Evolutionary conservation across 2,797 vertebrate genomes (phyloP).

Genomic region (Enteromius treurensis): DNA sequence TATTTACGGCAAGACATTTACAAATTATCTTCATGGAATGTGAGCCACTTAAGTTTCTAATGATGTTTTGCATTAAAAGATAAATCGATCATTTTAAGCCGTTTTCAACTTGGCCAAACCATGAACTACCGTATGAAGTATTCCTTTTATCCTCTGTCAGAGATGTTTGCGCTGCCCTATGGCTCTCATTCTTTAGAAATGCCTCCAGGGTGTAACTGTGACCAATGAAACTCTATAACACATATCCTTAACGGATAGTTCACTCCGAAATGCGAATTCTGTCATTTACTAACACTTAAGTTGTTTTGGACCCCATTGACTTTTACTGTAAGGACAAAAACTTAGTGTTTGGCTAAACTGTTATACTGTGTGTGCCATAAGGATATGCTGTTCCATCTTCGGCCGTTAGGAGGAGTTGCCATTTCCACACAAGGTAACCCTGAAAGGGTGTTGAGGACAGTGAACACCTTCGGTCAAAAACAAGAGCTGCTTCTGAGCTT

Average conservation of each 20-base stretch:
- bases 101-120: neutral
- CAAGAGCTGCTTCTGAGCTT: neutral
- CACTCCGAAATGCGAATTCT: neutral
- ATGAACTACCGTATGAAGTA: neutral
- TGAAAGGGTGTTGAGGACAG: neutral
- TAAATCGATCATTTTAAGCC: too few species aligned
- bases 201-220: neutral
- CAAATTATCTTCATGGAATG: neutral
- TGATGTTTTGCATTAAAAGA: too few species aligned
- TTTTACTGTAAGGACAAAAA: neutral
- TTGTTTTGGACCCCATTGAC: neutral
- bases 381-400: conserved; percentile 2
- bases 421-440: conserved; percentile 19
- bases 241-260: neutral
- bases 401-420: conserved; percentile 28
- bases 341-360: neutral
- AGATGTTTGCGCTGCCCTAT: neutral
- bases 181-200: neutral
- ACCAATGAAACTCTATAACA: neutral
- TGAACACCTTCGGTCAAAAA: neutral
- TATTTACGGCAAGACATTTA: neutral
- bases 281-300: neutral
- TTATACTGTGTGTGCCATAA: neutral
- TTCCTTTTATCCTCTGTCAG: neutral
- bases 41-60: too few species aligned